These are phyloP conservation scores for Lasiurus cinereus DNA, from an alignment of 2,113 vertebrate genomes.

Conservation along the genomic window DNA sequence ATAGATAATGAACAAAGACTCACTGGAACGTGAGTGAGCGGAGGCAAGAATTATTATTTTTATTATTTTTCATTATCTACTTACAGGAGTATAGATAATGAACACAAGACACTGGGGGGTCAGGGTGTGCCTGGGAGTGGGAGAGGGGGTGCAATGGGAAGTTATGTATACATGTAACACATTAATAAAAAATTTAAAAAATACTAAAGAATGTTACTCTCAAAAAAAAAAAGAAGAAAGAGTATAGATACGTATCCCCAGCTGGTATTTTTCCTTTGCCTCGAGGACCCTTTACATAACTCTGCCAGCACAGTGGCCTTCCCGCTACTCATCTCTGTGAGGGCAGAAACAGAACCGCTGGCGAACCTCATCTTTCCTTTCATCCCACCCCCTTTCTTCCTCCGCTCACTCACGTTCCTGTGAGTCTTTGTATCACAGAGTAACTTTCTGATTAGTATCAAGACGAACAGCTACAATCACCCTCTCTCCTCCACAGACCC, in stretches of 20 bases:
- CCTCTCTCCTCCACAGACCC: not conserved
- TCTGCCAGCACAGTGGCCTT: not conserved
- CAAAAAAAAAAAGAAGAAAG: not conserved
- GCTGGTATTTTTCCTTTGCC: not conserved
- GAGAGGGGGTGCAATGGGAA: no score
- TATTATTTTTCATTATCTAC: no score
- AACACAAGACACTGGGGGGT: no score
- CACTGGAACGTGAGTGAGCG: no score
- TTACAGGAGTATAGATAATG: not conserved
- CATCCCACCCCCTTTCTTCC: not conserved
- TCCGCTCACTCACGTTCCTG: not conserved
- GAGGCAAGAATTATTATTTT: no score
- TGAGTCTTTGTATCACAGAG: not conserved
- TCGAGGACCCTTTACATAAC: not conserved
- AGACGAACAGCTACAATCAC: not conserved
- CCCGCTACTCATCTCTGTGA: constrained; percentile 32
- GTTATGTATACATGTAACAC: no score
- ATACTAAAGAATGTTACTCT: no score
- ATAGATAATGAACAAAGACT: not conserved
- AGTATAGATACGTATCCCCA: not conserved
- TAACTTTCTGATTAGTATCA: not conserved
- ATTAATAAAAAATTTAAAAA: no score
- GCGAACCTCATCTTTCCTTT: not conserved
- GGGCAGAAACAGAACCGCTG: not conserved
- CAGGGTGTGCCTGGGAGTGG: no score